Evolutionary conservation across 2,888 invertebrate genomes (phyloP).

Genomic region (Podotricha telesiphe): DNA sequence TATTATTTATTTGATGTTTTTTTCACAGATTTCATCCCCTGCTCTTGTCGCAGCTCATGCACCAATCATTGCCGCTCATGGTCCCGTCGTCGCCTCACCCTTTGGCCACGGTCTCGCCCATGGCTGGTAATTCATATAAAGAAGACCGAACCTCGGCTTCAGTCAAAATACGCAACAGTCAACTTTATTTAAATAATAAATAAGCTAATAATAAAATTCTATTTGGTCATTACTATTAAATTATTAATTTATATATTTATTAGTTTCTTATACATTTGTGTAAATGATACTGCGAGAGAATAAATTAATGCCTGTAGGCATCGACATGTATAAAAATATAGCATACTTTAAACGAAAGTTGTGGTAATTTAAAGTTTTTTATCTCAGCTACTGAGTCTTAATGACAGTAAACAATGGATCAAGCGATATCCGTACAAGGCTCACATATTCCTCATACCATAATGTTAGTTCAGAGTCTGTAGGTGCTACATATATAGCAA

Average conservation of each 20-base stretch:
- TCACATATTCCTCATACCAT: slow-evolving; percentile 69
- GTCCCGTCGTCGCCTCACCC: slow-evolving; percentile 50
- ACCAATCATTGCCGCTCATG: slow-evolving; percentile 57
- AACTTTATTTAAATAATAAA: slow-evolving; percentile 60
- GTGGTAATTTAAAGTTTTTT: slow-evolving; percentile 6
- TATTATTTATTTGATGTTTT: neutral
- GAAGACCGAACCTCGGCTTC: slow-evolving; percentile 43
- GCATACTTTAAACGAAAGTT: neutral
- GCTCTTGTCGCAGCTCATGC: slow-evolving; percentile 63
- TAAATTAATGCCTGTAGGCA: neutral
- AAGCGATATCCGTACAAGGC: slow-evolving; percentile 55
- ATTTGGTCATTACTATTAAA: slow-evolving; percentile 29
- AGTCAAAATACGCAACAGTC: slow-evolving; percentile 68
- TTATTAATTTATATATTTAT: slow-evolving; percentile 31
- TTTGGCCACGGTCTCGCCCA: slow-evolving; percentile 69
- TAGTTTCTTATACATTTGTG: neutral
- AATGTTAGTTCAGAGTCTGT: slow-evolving; percentile 51
- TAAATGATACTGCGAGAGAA: neutral
- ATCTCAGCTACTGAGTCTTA: slow-evolving; percentile 33
- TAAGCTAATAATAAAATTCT: slow-evolving; percentile 30
- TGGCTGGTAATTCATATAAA: slow-evolving; percentile 62
- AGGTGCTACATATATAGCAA: slow-evolving; percentile 64
- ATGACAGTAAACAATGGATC: slow-evolving; percentile 49
- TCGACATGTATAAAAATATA: neutral
- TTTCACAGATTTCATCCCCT: slow-evolving; percentile 69